Conservation (phyloP, 2,113 vertebrate species). For the Ursus arctos region DNA sequence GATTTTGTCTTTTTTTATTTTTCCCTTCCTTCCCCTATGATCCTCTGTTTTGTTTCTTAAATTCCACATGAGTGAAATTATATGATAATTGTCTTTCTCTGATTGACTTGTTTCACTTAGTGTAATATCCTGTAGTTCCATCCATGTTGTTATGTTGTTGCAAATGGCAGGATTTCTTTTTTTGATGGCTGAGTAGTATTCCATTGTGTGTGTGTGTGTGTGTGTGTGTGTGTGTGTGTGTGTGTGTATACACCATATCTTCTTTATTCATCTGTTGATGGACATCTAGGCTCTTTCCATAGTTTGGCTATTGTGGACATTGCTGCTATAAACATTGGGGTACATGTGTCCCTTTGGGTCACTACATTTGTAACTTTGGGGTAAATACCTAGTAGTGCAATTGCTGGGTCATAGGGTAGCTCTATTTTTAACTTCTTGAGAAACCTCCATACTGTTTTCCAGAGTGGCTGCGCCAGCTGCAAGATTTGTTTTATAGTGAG, state of each 20-base stretch:
- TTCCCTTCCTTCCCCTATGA: background rate
- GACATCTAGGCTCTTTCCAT: background rate
- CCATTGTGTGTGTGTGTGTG: too few species aligned
- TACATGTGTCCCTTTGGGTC: background rate
- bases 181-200: background rate
- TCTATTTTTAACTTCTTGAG: background rate
- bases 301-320: background rate
- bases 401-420: background rate
- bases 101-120: background rate
- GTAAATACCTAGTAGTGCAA: background rate
- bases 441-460: background rate
- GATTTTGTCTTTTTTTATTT: background rate
- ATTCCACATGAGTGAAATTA: background rate
- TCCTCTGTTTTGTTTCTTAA: background rate
- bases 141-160: background rate
- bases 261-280: background rate
- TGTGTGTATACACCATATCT: background rate
- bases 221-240: too few species aligned
- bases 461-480: background rate
- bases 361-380: background rate
- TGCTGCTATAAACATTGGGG: background rate
- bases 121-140: background rate
- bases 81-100: background rate
- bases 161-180: background rate
- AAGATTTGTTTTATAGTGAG: background rate